Percentiles rank a stretch among this genome's conserved stretches.
phyloP scores from a whole-genome alignment of 23 tunicate species.

The Halocynthia aurantium region DNA sequence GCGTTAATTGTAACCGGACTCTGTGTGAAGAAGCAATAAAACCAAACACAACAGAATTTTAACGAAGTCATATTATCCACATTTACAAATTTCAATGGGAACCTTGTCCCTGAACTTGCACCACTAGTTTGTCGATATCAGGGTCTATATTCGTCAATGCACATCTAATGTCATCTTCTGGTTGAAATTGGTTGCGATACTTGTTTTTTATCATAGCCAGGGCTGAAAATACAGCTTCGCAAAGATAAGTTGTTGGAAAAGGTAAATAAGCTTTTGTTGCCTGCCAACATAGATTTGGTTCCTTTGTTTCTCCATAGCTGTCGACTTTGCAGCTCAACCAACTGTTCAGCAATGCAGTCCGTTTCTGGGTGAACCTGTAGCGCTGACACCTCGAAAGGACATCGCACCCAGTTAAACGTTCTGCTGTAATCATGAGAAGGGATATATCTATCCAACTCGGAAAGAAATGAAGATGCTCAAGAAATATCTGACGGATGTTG shows the following conservation, averaged over 20 bases:
- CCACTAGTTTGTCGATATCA: slow-evolving; percentile 22
- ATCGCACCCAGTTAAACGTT: slow-evolving; percentile 44
- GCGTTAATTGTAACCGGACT: no score
- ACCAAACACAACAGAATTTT: no score
- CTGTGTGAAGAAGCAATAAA: no score
- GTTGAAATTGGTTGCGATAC: no score
- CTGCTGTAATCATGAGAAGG: slow-evolving; percentile 28
- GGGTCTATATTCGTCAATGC: slow-evolving; percentile 19
- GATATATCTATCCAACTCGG: slow-evolving; percentile 22
- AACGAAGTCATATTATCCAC: no score
- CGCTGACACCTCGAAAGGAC: slow-evolving; percentile 43
- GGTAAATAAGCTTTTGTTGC: slow-evolving; percentile 26
- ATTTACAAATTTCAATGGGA: slow-evolving; percentile 12
- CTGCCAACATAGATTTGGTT: slow-evolving; percentile 26
- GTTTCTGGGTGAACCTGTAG: background rate
- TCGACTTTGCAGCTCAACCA: slow-evolving; percentile 37
- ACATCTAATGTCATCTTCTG: slow-evolving; percentile 17
- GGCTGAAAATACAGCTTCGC: slow-evolving; percentile 20
- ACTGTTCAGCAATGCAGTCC: slow-evolving; percentile 30
- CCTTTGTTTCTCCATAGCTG: slow-evolving; percentile 42
- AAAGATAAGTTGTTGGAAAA: slow-evolving; percentile 3
- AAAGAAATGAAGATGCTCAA: slow-evolving; percentile 29
- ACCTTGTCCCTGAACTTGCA: no score
- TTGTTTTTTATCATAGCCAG: slow-evolving; percentile 32
- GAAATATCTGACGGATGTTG: background rate